Conservation (phyloP, 2,113 vertebrate genomes). For the Tapirus terrestris region DNA sequence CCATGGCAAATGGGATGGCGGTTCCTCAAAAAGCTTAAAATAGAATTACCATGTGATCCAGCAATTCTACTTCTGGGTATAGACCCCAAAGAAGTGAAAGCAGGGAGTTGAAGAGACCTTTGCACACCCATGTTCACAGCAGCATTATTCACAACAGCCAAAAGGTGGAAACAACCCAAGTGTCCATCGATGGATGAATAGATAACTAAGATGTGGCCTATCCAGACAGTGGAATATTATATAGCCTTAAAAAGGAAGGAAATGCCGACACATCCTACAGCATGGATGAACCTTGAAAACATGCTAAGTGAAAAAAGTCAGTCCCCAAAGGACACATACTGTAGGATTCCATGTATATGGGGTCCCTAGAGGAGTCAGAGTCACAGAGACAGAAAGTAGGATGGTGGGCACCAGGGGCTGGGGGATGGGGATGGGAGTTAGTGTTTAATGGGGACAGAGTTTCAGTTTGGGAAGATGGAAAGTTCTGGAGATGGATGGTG, state of each 20-base stretch:
- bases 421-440: neutral
- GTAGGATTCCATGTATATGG: neutral
- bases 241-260: neutral
- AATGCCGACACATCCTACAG: neutral
- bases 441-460: neutral
- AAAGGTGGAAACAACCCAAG: neutral
- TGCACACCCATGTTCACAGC: neutral
- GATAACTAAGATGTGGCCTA: neutral
- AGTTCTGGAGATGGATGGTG: neutral
- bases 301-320: neutral
- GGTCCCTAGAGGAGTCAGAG: neutral
- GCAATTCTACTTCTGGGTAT: neutral
- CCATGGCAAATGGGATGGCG: neutral
- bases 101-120: neutral
- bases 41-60: neutral
- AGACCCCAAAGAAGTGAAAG: fast-evolving
- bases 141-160: neutral
- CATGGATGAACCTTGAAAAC: neutral
- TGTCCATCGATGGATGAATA: neutral
- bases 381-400: neutral
- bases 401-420: neutral
- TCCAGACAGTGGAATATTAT: neutral
- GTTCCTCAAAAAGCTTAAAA: neutral
- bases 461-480: neutral
- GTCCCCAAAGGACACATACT: neutral